Evolutionary conservation across 64 coral and sea anemone species (phyloP).

Genomic region (Stylophora pistillata): DNA sequence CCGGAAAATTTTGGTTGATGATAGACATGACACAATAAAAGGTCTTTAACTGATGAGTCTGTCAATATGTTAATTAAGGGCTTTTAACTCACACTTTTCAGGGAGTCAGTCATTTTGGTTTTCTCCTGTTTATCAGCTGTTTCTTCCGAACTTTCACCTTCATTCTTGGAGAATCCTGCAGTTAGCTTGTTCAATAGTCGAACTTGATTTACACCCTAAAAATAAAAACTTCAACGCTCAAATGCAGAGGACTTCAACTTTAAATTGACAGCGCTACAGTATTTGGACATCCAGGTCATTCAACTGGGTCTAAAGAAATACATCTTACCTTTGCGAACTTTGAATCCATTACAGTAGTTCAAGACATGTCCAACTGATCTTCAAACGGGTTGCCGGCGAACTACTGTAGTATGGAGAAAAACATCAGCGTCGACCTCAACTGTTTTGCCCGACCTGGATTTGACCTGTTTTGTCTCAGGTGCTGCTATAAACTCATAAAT

Average conservation of each 20-base stretch:
- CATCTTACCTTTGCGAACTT: conserved; percentile 14
- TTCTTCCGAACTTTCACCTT: background rate
- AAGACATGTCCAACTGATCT: background rate
- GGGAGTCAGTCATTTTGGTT: background rate
- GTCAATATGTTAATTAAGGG: background rate
- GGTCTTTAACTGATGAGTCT: background rate
- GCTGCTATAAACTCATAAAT: too few species aligned
- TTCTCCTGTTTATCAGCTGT: conserved; percentile 1
- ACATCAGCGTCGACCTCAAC: too few species aligned
- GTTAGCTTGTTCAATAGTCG: background rate
- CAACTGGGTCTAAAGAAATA: too few species aligned
- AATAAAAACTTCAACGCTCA: background rate
- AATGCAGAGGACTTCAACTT: background rate
- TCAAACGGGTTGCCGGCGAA: background rate
- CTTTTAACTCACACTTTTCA: conserved; percentile 54
- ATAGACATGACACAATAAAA: background rate
- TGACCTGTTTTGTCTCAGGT: too few species aligned
- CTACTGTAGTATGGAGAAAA: too few species aligned
- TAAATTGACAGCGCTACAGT: background rate
- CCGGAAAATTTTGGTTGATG: too few species aligned
- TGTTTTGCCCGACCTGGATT: too few species aligned
- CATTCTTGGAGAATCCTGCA: conserved; percentile 19
- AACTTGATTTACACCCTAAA: conserved; percentile 27
- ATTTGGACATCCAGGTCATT: too few species aligned
- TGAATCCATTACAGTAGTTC: background rate